These are phyloP conservation scores for Rhinoraja longicauda DNA, from an alignment of 2,797 vertebrate genomes.

Conservation along the genomic window DNA sequence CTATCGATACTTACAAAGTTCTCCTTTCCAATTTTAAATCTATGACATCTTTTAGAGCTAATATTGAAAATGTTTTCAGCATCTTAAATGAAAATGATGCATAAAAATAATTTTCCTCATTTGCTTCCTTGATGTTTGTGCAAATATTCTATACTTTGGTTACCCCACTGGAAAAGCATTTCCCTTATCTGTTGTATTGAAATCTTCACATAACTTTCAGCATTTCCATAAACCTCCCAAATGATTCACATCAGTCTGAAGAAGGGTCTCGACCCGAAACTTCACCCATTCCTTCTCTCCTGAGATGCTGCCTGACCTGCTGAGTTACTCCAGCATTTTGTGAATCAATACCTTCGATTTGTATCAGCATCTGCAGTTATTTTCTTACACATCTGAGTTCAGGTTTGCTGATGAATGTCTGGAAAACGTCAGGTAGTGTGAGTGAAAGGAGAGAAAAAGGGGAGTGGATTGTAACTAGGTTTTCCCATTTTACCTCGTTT, in stretches of 20 bases:
- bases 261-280: too few species aligned
- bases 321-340: too few species aligned
- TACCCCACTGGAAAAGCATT: neutral
- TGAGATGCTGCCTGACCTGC: too few species aligned
- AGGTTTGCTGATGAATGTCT: neutral
- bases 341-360: too few species aligned
- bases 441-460: neutral
- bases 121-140: neutral
- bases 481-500: neutral
- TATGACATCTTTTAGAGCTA: neutral
- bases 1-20: neutral
- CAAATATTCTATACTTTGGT: neutral
- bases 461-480: neutral
- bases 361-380: too few species aligned
- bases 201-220: neutral
- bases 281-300: too few species aligned
- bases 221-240: neutral
- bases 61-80: neutral
- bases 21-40: neutral
- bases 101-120: neutral
- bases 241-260: too few species aligned
- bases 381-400: neutral
- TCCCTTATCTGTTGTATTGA: neutral
- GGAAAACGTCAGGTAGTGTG: neutral
- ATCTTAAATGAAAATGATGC: neutral